Percentiles rank a stretch among this genome's conserved stretches.
These are phyloP conservation scores for Drosophila novamexicana DNA, from an alignment of 1,140 invertebrate genomes.

Conservation along the genomic window DNA sequence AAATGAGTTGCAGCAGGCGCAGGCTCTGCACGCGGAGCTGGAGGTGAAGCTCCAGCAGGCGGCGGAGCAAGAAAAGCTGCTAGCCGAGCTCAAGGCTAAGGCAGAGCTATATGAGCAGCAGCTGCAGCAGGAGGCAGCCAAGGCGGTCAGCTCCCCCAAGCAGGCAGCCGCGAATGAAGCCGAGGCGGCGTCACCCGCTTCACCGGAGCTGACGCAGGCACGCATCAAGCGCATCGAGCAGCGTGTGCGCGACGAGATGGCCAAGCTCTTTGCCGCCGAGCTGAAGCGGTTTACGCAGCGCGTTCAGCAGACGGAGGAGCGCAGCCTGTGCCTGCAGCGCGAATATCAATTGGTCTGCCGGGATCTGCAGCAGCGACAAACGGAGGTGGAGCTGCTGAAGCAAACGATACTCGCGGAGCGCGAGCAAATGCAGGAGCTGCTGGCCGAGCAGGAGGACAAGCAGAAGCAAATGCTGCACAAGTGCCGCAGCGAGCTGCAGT, in stretches of 20 bases:
- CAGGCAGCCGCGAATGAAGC: not conserved
- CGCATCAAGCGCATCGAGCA: conserved; percentile 68
- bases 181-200: conserved; percentile 11
- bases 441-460: conserved; percentile 84
- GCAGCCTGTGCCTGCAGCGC: conserved; percentile 85
- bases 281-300: conserved; percentile 85
- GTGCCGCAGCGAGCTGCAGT: conserved; percentile 62
- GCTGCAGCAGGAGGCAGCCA: conserved; percentile 24
- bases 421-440: conserved; percentile 85
- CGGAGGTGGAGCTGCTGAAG: conserved; percentile 86
- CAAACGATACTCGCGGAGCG: conserved; percentile 86
- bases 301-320: conserved; percentile 85
- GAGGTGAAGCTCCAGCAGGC: conserved; percentile 64
- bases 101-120: conserved; percentile 86
- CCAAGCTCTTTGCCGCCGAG: conserved; percentile 86
- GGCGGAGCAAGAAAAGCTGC: conserved; percentile 85
- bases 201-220: conserved; percentile 50
- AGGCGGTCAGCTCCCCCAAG: not conserved
- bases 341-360: conserved; percentile 85
- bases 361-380: conserved; percentile 75
- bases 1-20: conserved; percentile 39
- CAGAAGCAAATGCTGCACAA: conserved; percentile 62
- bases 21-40: conserved; percentile 47
- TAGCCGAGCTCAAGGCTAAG: conserved; percentile 85
- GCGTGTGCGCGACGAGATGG: conserved; percentile 86